These are phyloP conservation scores for Bradypodion pumilum DNA, from an alignment of 2,797 vertebrate genomes.

Conservation along the genomic window DNA sequence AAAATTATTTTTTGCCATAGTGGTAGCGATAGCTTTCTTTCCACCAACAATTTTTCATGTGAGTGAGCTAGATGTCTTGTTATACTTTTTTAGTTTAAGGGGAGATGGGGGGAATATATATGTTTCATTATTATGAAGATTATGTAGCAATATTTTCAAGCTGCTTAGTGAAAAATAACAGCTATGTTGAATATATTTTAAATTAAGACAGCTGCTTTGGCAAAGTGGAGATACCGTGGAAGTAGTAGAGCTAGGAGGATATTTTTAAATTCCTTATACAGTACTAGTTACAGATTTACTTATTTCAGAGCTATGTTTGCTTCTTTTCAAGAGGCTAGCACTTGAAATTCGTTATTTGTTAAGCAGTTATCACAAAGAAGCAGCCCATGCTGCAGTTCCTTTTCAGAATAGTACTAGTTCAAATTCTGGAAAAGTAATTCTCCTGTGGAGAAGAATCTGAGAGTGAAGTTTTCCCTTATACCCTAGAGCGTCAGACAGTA, in stretches of 20 bases:
- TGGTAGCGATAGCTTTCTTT: constrained; percentile 16
- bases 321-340: not conserved
- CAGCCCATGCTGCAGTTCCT: not conserved
- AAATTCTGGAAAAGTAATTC: not conserved
- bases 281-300: not conserved
- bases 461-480: not conserved
- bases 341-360: constrained; percentile 1
- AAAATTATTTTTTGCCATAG: not conserved
- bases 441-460: not conserved
- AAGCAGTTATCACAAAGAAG: not conserved
- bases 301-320: not conserved
- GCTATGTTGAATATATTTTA: not conserved
- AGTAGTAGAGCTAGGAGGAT: not conserved
- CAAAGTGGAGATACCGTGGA: not conserved
- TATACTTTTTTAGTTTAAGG: not conserved
- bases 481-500: not conserved
- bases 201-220: not conserved
- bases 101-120: not conserved
- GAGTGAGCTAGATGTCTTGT: constrained; percentile 3
- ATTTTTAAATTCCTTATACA: constrained; percentile 11
- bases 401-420: not conserved
- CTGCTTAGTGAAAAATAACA: not conserved
- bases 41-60: constrained; percentile 23
- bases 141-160: not conserved
- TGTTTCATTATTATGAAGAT: not conserved